A percentile compares a stretch with the other conserved stretches of the same genome.
Conservation (phyloP, 2,113 vertebrate species). For the Lamprotornis superbus region DNA sequence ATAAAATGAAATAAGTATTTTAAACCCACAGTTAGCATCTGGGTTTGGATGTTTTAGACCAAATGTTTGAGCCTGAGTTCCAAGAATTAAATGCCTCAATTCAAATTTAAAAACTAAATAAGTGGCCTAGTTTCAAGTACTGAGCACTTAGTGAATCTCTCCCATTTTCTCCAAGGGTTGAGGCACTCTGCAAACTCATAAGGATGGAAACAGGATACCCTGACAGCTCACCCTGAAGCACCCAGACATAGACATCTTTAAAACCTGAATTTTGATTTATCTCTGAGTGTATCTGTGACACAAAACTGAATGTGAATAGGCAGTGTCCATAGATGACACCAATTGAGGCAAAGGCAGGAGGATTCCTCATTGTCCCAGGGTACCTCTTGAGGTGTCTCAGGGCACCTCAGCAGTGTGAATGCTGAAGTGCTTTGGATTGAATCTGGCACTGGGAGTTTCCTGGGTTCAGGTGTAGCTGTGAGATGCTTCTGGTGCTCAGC, state of each 20-base stretch:
- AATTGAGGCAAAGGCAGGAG: background rate
- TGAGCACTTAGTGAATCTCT: background rate
- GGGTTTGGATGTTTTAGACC: background rate
- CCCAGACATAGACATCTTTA: rapidly evolving
- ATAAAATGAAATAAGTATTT: background rate
- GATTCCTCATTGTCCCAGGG: background rate
- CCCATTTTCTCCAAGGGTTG: background rate
- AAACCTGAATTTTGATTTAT: background rate
- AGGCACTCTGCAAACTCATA: background rate
- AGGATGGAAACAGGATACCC: background rate
- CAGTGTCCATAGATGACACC: rapidly evolving
- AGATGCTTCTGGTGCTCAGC: background rate
- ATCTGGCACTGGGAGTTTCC: background rate
- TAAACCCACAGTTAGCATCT: background rate
- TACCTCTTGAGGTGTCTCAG: background rate
- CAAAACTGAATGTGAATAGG: background rate
- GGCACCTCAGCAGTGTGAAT: background rate
- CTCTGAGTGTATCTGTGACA: background rate
- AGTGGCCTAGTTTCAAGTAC: background rate
- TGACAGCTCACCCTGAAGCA: background rate
- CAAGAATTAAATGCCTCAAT: background rate
- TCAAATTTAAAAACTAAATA: background rate
- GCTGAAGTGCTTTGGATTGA: rapidly evolving
- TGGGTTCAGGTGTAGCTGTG: background rate
- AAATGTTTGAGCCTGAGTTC: background rate